Percentiles rank a stretch among this genome's conserved stretches.
These are phyloP conservation scores for Trichacis sp. DNA, from an alignment of 2,888 invertebrate genomes.

Conservation along the genomic window DNA sequence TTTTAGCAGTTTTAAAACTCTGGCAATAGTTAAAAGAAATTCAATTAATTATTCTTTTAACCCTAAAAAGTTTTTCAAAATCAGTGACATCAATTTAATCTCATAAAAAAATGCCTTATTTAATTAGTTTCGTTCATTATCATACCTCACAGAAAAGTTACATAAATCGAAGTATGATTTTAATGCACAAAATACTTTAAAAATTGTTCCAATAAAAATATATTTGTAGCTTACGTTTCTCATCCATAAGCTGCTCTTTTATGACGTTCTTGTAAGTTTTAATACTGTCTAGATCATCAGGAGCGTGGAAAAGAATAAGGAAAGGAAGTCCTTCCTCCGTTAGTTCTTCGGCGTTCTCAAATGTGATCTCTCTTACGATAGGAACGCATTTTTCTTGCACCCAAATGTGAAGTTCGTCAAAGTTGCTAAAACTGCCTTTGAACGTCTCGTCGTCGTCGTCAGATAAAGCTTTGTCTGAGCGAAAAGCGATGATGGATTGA, in stretches of 20 bases:
- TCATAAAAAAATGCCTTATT: too few species aligned
- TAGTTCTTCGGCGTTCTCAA: slow-evolving; percentile 99
- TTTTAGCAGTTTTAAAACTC: too few species aligned
- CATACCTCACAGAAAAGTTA: too few species aligned
- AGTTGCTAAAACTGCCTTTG: slow-evolving; percentile 78
- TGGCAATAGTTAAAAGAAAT: too few species aligned
- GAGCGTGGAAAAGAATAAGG: slow-evolving; percentile 93
- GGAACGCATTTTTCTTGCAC: slow-evolving; percentile 94
- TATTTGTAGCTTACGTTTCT: slow-evolving; percentile 98
- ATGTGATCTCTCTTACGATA: slow-evolving; percentile 97
- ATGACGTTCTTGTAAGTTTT: slow-evolving; percentile 89
- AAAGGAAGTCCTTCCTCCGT: slow-evolving; percentile 99
- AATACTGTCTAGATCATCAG: slow-evolving; percentile 84
- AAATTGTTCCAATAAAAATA: too few species aligned
- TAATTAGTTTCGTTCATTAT: too few species aligned
- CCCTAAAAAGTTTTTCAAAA: too few species aligned
- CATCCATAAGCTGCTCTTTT: slow-evolving; percentile 79
- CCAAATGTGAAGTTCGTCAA: slow-evolving; percentile 92
- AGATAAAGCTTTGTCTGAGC: slow-evolving; percentile 83
- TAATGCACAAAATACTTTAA: too few species aligned
- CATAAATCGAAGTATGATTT: too few species aligned
- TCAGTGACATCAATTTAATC: too few species aligned
- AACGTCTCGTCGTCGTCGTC: slow-evolving; percentile 88
- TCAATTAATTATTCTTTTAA: too few species aligned
- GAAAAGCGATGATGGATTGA: slow-evolving; percentile 84